phyloP scores from a whole-genome alignment of 2,113 vertebrate species.

The Ifrita kowaldi region DNA sequence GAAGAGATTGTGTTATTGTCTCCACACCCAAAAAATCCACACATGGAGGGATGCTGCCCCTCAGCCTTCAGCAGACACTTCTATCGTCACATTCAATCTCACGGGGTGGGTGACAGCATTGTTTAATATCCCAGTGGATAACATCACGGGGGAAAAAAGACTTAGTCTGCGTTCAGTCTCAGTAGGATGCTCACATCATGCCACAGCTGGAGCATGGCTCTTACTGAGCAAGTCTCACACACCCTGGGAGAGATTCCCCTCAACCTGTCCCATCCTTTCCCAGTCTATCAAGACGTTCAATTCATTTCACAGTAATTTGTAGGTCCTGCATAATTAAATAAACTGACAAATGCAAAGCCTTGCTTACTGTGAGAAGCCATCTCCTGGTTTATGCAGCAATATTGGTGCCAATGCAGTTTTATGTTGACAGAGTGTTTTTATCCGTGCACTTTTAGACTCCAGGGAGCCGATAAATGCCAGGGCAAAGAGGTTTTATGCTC shows the following conservation, averaged over 20 bases:
- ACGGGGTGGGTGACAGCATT: background rate
- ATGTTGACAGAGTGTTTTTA: background rate
- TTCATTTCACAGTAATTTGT: background rate
- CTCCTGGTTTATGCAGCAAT: background rate
- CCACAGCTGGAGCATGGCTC: background rate
- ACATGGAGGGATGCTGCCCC: accelerated
- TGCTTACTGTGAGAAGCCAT: background rate
- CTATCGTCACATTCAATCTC: background rate
- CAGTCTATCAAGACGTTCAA: background rate
- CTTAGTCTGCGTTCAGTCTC: background rate
- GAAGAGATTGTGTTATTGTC: accelerated
- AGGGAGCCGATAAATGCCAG: background rate
- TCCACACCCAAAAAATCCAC: background rate
- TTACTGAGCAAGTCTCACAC: accelerated
- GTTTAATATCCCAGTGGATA: background rate
- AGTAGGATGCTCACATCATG: background rate
- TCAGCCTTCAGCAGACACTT: background rate
- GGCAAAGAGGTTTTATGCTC: slow-evolving; percentile 9
- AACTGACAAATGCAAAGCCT: background rate
- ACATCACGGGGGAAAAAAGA: background rate
- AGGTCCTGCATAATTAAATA: background rate
- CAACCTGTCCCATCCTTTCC: background rate
- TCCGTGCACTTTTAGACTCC: background rate
- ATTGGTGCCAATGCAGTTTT: background rate
- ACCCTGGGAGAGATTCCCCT: background rate